Evolutionary conservation across 2,113 vertebrate genomes (phyloP).

Genomic region (Pelodiscus sinensis): DNA sequence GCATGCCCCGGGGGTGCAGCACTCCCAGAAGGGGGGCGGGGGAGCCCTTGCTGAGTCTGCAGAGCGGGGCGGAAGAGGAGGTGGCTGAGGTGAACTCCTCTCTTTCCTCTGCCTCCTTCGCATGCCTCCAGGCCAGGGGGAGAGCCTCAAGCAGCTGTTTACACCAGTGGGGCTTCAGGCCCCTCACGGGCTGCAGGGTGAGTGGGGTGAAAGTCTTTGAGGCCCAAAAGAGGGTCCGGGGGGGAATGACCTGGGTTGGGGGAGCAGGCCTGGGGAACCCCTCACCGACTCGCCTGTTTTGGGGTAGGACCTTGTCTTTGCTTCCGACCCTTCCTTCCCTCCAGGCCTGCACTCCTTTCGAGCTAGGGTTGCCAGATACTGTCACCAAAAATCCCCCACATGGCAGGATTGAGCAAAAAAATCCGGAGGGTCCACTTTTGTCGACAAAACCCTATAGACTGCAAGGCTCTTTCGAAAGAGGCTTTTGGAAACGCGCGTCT

Average conservation of each 20-base stretch:
- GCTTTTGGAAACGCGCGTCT: too few species aligned
- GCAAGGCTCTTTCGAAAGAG: too few species aligned
- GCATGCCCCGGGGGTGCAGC: not conserved
- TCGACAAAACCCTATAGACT: too few species aligned
- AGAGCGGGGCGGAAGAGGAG: too few species aligned
- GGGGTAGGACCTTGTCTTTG: not conserved
- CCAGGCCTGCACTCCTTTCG: too few species aligned
- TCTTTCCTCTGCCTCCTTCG: not conserved
- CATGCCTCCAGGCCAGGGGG: not conserved
- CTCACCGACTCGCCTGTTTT: not conserved
- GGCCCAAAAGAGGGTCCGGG: not conserved
- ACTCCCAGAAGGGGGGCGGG: accelerated
- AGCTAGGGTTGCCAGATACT: too few species aligned
- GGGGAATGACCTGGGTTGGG: not conserved
- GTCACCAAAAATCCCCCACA: too few species aligned
- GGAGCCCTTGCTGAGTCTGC: too few species aligned
- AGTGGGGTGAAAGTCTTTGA: not conserved
- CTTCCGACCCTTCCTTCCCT: not conserved
- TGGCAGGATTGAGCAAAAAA: too few species aligned
- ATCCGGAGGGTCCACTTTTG: too few species aligned
- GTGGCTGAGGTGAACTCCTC: too few species aligned
- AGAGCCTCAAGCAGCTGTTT: not conserved
- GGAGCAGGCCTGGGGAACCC: not conserved
- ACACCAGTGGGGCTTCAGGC: not conserved
- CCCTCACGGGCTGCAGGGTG: not conserved